These are phyloP conservation scores for Amphimallon solstitiale DNA, from an alignment of 2,888 invertebrate genomes.

Conservation along the genomic window DNA sequence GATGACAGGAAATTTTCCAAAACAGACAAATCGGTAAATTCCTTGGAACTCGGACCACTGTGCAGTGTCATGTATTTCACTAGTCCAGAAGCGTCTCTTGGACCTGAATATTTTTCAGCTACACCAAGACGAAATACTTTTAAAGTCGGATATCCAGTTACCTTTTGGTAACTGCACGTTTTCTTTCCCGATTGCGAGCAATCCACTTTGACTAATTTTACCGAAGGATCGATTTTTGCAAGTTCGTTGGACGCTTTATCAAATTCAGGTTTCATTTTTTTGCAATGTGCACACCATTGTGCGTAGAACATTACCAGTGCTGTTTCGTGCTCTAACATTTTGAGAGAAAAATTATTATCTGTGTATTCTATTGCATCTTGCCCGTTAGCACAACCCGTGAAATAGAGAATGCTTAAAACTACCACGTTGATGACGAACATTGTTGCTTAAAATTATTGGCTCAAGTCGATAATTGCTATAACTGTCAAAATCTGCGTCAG, in stretches of 20 bases:
- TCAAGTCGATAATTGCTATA: too few species aligned
- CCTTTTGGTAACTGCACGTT: slow-evolving; percentile 83
- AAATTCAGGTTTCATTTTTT: slow-evolving; percentile 86
- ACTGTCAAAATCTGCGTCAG: too few species aligned
- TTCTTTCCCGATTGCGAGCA: slow-evolving; percentile 89
- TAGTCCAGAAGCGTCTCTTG: slow-evolving; percentile 80
- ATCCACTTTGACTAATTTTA: slow-evolving; percentile 88
- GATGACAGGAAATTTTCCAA: slow-evolving; percentile 71
- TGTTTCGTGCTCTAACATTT: slow-evolving; percentile 76
- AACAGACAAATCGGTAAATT: slow-evolving; percentile 73
- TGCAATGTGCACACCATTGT: slow-evolving; percentile 92
- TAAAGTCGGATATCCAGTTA: slow-evolving; percentile 92
- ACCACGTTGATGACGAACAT: background rate
- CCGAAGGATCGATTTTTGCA: slow-evolving; percentile 83
- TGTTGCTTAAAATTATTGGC: background rate
- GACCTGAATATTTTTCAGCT: slow-evolving; percentile 88
- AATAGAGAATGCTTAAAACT: background rate
- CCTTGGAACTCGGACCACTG: slow-evolving; percentile 91
- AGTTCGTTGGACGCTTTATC: slow-evolving; percentile 84
- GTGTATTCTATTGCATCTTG: slow-evolving; percentile 51
- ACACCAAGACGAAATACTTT: slow-evolving; percentile 90
- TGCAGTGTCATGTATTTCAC: slow-evolving; percentile 82
- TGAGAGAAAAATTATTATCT: slow-evolving; percentile 66
- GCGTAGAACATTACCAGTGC: slow-evolving; percentile 90
- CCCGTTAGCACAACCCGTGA: background rate